Evolutionary conservation across 2,888 invertebrate species (phyloP), one percentile per base, ranked within the genome.

Genomic region (Papilio elwesi): DNA sequence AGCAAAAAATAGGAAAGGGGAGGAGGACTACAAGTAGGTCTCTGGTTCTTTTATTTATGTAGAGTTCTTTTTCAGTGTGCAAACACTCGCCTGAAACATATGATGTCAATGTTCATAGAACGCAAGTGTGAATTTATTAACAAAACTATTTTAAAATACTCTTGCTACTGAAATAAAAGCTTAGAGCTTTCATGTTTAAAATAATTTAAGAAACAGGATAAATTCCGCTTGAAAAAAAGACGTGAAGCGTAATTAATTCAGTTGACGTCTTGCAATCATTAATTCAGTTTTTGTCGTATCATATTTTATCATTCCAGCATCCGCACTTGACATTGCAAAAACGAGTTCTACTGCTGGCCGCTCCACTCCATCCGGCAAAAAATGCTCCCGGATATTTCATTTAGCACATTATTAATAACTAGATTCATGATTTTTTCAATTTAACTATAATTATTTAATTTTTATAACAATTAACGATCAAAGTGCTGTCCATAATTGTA

Each of bases 251-350:
- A 86, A 87, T 88, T 88, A 87, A 87, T 87, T 82, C 80, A 81
- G 78, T 77, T 83, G 84, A 81, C 82, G 81, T 81, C 77, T 67
- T 78, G 79, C 81, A 79, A 81, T 82, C 87, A 88, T 88, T 88
- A 88, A 88, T 87, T 85, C 79, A 79, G 81, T 87, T 86, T 85
- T 86, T 85, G 85, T 82, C 80, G 80, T 80, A 78, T 85, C 85
- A 87, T 85, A 86, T 85, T 88, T 86, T 84, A 85, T 78, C 77
- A 76, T 65, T 64, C 68, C 75, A 73, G 78, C 80, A 79, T 77
- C 78, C 80, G 80, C 73, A 79, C 76, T 82, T 80, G 82, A 82
- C 83, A 80, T 77, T 76, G 78, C 80, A 79, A 81, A 82, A 82
- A 80, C 79, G 76, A 57, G 65, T 43, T 51, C 10, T 36, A 47